A percentile compares a stretch with the other conserved stretches of the same genome.
phyloP scores from a whole-genome alignment of 2,113 vertebrate genomes.

The Chiloscyllium plagiosum region DNA sequence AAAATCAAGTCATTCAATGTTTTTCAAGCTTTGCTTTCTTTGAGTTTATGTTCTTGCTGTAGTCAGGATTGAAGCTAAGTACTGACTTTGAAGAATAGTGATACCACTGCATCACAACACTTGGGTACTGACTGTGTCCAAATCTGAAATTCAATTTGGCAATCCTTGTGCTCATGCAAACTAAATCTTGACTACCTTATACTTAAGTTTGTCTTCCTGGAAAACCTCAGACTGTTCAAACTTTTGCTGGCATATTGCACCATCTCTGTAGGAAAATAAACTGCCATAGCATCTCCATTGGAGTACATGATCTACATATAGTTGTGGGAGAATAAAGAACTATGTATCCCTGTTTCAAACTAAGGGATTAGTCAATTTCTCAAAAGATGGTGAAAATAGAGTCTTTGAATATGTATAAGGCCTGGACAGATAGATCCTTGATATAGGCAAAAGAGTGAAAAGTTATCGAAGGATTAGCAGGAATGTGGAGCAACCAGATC shows the following conservation, averaged over 20 bases:
- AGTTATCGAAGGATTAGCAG: too few relatives aligned
- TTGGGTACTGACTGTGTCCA: not conserved
- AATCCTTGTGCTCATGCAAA: not conserved
- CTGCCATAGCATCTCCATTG: not conserved
- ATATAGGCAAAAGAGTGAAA: too few relatives aligned
- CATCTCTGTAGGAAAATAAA: not conserved
- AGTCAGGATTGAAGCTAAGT: not conserved
- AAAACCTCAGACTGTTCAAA: not conserved
- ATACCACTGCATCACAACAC: not conserved
- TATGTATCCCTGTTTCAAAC: too few relatives aligned
- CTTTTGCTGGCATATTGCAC: not conserved
- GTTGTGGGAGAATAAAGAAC: too few relatives aligned
- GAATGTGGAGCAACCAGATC: too few relatives aligned
- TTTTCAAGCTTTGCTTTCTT: not conserved
- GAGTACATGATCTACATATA: not conserved
- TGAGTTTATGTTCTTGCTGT: not conserved
- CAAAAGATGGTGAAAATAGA: too few relatives aligned
- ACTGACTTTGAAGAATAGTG: not conserved
- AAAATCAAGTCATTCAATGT: not conserved
- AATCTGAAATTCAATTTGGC: not conserved
- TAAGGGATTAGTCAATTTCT: too few relatives aligned
- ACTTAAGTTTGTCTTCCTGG: not conserved
- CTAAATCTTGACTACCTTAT: not conserved
- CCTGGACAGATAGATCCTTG: too few relatives aligned
- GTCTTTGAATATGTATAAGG: too few relatives aligned